Evolutionary conservation across 2,113 vertebrate genomes (phyloP).

Genomic region (Aleadryas rufinucha): DNA sequence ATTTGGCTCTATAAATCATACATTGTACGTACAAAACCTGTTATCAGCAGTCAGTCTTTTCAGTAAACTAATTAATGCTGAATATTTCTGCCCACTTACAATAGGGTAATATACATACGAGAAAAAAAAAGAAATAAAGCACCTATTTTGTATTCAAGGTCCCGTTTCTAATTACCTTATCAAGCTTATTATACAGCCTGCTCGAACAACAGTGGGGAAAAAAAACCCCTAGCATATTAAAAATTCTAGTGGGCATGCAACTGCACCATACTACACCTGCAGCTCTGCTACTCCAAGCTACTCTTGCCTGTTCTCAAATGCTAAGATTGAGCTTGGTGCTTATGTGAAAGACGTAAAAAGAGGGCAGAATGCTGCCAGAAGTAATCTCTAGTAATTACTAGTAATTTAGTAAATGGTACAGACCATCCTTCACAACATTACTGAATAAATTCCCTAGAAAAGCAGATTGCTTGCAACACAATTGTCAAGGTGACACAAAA

Average conservation of each 20-base stretch:
- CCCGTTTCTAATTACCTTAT: constrained; percentile 1
- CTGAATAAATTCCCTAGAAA: neutral
- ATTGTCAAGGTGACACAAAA: constrained; percentile 43
- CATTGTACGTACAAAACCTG: neutral
- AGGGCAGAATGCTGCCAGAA: neutral
- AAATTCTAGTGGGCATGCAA: constrained; percentile 24
- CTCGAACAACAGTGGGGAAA: neutral
- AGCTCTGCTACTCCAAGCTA: neutral
- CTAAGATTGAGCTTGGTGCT: neutral
- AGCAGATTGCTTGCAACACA: neutral
- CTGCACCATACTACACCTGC: neutral
- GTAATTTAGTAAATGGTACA: neutral
- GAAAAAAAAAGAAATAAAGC: neutral
- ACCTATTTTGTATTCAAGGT: neutral
- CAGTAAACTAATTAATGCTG: neutral
- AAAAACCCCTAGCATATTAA: neutral
- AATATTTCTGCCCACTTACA: neutral
- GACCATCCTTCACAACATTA: neutral
- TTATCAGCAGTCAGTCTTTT: neutral
- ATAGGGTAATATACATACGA: neutral
- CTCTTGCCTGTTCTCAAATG: neutral
- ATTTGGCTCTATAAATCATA: neutral
- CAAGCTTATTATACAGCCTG: neutral
- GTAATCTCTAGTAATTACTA: neutral
- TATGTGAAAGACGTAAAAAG: neutral